phyloP scores from a whole-genome alignment of 2,797 vertebrate species.

The Poecile montanus region DNA sequence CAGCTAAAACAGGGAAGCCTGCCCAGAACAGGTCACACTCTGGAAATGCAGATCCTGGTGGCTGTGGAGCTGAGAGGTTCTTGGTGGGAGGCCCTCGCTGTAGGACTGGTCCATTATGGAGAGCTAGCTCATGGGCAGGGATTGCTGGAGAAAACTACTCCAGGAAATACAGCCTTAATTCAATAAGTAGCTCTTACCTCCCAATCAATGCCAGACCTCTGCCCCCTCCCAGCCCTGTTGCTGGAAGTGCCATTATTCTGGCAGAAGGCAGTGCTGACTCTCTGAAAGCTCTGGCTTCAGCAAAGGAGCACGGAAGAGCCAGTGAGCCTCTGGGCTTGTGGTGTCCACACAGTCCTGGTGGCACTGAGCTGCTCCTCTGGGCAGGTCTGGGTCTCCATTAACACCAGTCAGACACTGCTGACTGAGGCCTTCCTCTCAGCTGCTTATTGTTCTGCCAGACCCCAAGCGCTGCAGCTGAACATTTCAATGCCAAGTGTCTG shows the following conservation, averaged over 20 bases:
- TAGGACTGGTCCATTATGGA: background rate
- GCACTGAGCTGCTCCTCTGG: background rate
- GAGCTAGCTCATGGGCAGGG: background rate
- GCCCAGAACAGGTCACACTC: background rate
- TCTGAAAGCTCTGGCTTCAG: background rate
- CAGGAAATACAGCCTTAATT: background rate
- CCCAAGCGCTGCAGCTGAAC: background rate
- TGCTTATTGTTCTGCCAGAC: background rate
- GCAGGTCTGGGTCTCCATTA: background rate
- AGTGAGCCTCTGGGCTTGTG: background rate
- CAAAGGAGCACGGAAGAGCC: accelerated
- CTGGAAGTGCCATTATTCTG: background rate
- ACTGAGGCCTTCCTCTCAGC: background rate
- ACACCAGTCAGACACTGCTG: background rate
- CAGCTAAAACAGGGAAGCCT: background rate
- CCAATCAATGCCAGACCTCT: background rate
- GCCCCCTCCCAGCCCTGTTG: background rate
- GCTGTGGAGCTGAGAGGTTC: background rate
- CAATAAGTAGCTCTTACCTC: background rate
- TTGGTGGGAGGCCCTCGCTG: accelerated
- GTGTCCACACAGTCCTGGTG: background rate
- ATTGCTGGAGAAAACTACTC: accelerated
- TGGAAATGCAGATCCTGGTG: background rate
- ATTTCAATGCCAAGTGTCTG: background rate
- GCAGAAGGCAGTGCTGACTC: background rate